phyloP scores from a whole-genome alignment of 2,113 vertebrate species.

The Lethenteron camtschaticum region DNA sequence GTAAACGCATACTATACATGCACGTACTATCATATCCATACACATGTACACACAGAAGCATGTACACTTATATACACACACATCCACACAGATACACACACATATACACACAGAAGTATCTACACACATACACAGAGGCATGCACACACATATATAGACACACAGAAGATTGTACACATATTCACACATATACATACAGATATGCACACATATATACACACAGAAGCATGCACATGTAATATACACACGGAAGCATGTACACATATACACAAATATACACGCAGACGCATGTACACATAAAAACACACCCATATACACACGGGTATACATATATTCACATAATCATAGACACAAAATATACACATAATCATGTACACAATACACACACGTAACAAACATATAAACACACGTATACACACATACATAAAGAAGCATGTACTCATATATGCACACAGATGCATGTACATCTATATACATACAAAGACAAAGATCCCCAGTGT shows the following conservation, averaged over 20 bases:
- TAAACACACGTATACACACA: slow-evolving; percentile 7
- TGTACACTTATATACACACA: too few relatives aligned
- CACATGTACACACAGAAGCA: too few relatives aligned
- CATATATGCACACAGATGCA: slow-evolving; percentile 3
- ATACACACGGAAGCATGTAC: not conserved
- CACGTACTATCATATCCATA: too few relatives aligned
- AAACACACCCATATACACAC: not conserved
- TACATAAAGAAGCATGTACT: slow-evolving; percentile 6
- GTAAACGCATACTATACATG: too few relatives aligned
- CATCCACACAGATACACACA: too few relatives aligned
- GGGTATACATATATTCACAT: not conserved
- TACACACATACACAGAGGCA: too few relatives aligned
- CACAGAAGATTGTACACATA: too few relatives aligned
- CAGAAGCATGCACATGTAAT: slow-evolving; percentile 9
- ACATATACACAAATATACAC: not conserved
- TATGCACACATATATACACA: too few relatives aligned
- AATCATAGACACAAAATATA: not conserved
- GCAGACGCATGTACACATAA: too few relatives aligned
- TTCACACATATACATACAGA: too few relatives aligned
- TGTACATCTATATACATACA: not conserved
- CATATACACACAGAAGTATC: too few relatives aligned
- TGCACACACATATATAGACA: too few relatives aligned
- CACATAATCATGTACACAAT: not conserved
- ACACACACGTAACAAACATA: slow-evolving; percentile 6
- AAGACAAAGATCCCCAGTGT: not conserved